A percentile compares a stretch with the other conserved stretches of the same genome.
Evolutionary conservation across 2,113 vertebrate genomes (phyloP).

Genomic region (Vulpes ferrilata): DNA sequence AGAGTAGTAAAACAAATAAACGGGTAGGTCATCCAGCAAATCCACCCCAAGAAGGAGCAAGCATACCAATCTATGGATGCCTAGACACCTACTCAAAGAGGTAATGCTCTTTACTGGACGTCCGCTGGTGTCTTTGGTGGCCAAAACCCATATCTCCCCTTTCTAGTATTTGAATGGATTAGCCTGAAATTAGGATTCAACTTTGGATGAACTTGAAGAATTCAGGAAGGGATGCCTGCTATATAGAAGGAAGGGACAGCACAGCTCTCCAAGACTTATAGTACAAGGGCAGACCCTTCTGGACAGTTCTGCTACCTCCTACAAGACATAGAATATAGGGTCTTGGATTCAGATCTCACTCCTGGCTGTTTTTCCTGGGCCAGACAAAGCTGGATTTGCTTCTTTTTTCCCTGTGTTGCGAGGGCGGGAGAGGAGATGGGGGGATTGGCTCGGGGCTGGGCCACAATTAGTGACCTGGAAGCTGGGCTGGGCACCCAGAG

Average conservation of each 20-base stretch:
- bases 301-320: neutral
- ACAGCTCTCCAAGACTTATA: neutral
- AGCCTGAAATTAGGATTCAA: neutral
- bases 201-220: conserved; percentile 4
- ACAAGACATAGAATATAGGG: neutral
- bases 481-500: conserved; percentile 86
- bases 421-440: conserved; percentile 68
- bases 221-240: neutral
- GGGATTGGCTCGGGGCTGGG: conserved; percentile 81
- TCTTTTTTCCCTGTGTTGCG: conserved; percentile 68
- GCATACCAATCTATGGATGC: neutral
- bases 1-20: neutral
- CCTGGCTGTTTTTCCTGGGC: conserved; percentile 47
- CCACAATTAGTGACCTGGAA: conserved; percentile 83
- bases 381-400: conserved; percentile 63
- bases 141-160: neutral
- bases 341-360: conserved; percentile 74
- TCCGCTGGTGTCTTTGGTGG: neutral
- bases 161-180: neutral
- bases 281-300: neutral
- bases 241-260: neutral
- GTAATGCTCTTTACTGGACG: neutral
- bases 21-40: neutral
- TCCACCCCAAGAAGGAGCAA: neutral
- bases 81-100: neutral